Conservation (phyloP, 2,888 invertebrate genomes). For the Tachina fera region DNA sequence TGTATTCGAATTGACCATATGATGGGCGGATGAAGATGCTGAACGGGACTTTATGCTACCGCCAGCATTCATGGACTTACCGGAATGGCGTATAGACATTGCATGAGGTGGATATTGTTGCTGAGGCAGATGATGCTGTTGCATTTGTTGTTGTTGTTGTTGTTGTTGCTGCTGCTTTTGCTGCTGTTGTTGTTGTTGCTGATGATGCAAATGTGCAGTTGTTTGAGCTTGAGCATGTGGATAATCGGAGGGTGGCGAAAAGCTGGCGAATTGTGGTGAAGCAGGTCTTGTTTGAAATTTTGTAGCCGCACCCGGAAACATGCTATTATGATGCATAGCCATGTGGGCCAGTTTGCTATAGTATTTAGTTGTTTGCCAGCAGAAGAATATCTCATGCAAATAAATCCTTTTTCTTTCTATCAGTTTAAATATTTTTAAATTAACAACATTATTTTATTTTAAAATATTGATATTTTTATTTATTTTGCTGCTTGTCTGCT, state of each 20-base stretch:
- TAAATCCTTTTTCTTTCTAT: not conserved
- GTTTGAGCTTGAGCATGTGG: conserved; percentile 84
- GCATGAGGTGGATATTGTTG: conserved; percentile 73
- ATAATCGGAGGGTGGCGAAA: conserved; percentile 90
- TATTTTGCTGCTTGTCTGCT: not conserved
- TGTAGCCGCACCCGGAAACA: conserved; percentile 80
- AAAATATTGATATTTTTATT: not conserved
- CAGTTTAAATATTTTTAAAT: not conserved
- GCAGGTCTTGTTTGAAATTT: conserved; percentile 81
- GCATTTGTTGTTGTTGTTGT: conserved; percentile 47
- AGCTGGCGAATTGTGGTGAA: conserved; percentile 86
- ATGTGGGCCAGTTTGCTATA: conserved; percentile 67
- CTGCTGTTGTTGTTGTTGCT: conserved; percentile 36
- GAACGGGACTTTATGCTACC: conserved; percentile 67
- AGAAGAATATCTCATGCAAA: not conserved
- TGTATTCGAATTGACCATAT: conserved; percentile 75
- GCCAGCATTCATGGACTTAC: conserved; percentile 68
- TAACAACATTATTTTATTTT: conserved; percentile 32
- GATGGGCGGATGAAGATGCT: conserved; percentile 70
- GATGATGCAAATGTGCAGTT: conserved; percentile 56
- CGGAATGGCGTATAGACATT: conserved; percentile 77
- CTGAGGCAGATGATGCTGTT: conserved; percentile 69
- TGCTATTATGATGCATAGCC: conserved; percentile 73
- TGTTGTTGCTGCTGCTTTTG: conserved; percentile 31
- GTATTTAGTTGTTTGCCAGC: not conserved